phyloP scores from a whole-genome alignment of 2,113 vertebrate species.

The Dunckerocampus dactyliophorus region DNA sequence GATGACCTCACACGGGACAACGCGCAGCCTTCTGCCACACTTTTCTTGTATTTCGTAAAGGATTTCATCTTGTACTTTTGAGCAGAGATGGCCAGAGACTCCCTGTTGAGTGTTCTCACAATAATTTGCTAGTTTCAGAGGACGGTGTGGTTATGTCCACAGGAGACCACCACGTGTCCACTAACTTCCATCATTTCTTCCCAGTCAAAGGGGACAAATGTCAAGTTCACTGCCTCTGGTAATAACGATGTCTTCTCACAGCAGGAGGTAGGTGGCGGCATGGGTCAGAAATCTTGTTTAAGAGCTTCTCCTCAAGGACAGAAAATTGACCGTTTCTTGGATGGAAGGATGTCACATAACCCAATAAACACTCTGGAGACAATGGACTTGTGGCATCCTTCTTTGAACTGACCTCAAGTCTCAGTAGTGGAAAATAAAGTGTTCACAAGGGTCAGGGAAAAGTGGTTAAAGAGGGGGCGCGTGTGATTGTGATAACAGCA shows the following conservation, averaged over 20 bases:
- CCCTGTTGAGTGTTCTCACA: conserved; percentile 41
- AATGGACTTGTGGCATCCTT: background rate
- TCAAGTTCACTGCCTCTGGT: conserved; percentile 51
- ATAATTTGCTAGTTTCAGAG: conserved; percentile 49
- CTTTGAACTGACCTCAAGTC: background rate
- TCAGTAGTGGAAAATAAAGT: background rate
- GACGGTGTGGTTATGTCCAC: conserved; percentile 51
- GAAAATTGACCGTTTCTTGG: background rate
- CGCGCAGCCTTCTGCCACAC: background rate
- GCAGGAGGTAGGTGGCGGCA: conserved; percentile 17
- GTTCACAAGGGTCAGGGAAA: background rate
- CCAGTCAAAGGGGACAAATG: conserved; percentile 50
- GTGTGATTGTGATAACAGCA: background rate
- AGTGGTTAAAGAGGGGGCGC: background rate
- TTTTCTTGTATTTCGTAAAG: conserved; percentile 18
- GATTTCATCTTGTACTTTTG: conserved; percentile 11
- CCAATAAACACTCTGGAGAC: conserved; percentile 15
- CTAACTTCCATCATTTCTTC: conserved; percentile 43
- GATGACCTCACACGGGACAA: too few species aligned
- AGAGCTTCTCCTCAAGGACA: background rate
- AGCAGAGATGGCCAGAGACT: conserved; percentile 21
- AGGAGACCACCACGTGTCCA: conserved; percentile 41
- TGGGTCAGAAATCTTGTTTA: conserved; percentile 21
- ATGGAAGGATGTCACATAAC: background rate
- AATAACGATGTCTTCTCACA: conserved; percentile 45